Conservation (phyloP, 2,797 vertebrate genomes). For the Taeniopygia guttata region DNA sequence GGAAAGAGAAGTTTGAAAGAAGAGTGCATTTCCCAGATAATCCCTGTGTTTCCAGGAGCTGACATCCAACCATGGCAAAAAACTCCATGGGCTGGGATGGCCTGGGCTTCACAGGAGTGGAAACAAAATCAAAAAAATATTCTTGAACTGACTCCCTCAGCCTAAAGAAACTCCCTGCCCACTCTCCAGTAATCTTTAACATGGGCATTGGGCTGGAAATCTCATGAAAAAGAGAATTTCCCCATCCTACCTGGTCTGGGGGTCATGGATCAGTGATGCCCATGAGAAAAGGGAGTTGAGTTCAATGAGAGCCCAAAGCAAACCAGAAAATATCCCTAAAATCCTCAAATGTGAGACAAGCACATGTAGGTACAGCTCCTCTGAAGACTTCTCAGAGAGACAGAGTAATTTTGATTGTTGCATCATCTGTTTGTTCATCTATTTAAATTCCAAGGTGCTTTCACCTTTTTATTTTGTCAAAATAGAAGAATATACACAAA, state of each 20-base stretch:
- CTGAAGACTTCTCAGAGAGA: not conserved
- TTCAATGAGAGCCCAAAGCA: not conserved
- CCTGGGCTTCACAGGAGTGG: not conserved
- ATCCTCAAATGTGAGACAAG: not conserved
- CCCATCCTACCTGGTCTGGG: not conserved
- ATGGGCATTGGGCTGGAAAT: not conserved
- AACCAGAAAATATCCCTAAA: not conserved
- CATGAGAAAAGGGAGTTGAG: not conserved
- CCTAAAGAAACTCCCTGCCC: not conserved
- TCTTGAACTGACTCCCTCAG: not conserved
- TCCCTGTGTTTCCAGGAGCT: not conserved
- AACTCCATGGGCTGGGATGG: not conserved
- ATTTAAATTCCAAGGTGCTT: not conserved
- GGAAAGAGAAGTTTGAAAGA: constrained; percentile 35
- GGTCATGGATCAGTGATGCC: not conserved
- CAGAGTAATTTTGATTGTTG: not conserved
- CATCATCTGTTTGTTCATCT: not conserved
- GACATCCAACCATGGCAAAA: not conserved
- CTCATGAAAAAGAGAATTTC: not conserved
- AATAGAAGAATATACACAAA: not conserved
- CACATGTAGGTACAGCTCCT: not conserved
- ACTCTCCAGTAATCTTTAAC: not conserved
- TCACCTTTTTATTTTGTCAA: not conserved
- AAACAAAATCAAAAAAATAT: not conserved
- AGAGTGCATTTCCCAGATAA: not conserved